Evolutionary conservation across 1,140 invertebrate genomes (phyloP).

Genomic region (Homalodisca vitripennis): DNA sequence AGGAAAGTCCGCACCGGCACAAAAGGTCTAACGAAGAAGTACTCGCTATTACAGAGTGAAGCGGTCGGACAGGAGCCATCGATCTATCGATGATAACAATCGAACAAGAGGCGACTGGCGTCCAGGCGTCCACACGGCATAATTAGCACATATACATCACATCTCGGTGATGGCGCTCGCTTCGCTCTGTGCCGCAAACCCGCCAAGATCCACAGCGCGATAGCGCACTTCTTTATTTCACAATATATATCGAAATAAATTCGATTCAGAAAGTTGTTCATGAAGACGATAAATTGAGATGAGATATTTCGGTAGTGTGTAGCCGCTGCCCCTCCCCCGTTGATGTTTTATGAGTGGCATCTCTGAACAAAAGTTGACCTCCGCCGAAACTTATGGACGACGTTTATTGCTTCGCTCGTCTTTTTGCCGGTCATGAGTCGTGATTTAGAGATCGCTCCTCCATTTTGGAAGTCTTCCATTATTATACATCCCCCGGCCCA

Average conservation of each 20-base stretch:
- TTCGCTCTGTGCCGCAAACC: too few species aligned
- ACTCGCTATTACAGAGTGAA: too few species aligned
- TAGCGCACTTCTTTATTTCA: constrained; percentile 12
- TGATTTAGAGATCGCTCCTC: constrained; percentile 35
- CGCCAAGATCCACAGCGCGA: too few species aligned
- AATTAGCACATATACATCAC: too few species aligned
- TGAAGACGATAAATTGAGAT: constrained; percentile 31
- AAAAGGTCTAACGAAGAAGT: too few species aligned
- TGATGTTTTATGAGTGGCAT: constrained; percentile 35
- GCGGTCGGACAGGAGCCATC: too few species aligned
- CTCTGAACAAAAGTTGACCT: constrained; percentile 28
- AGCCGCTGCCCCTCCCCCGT: not conserved
- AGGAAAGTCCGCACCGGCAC: too few species aligned
- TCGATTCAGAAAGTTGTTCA: constrained; percentile 30
- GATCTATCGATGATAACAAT: too few species aligned
- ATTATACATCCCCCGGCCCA: constrained; percentile 29
- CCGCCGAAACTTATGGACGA: constrained; percentile 34
- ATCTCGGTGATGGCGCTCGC: too few species aligned
- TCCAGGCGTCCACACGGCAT: too few species aligned
- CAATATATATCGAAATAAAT: constrained; percentile 26
- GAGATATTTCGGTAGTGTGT: constrained; percentile 7
- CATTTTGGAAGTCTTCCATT: constrained; percentile 38
- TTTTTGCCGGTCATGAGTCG: constrained; percentile 30
- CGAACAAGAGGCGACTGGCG: too few species aligned
- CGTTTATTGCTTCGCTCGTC: constrained; percentile 33